Evolutionary conservation across 1,140 invertebrate genomes (phyloP).

Genomic region (silkworm (Bombyx mori)): DNA sequence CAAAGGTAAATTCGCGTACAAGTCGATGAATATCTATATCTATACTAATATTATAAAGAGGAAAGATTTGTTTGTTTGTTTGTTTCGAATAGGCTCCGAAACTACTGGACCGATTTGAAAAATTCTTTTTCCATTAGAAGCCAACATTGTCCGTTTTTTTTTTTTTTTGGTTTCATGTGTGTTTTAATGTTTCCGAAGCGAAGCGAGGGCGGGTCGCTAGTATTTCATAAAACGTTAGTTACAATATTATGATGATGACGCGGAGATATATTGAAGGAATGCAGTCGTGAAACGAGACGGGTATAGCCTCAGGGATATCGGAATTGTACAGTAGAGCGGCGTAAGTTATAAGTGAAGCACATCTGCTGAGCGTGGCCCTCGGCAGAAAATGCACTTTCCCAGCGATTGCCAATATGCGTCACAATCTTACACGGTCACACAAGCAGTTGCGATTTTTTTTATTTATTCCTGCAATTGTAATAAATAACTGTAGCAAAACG

Average conservation of each 20-base stretch:
- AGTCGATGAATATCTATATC: conserved; percentile 4
- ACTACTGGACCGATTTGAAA: no score
- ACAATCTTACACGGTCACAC: no score
- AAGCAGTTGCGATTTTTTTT: no score
- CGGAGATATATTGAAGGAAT: conserved; percentile 24
- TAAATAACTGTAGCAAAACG: no score
- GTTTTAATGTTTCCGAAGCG: no score
- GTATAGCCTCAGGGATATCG: conserved; percentile 35
- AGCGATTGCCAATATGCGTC: conserved; percentile 38
- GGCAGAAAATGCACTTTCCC: conserved; percentile 66
- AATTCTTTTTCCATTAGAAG: no score
- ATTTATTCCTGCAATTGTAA: no score
- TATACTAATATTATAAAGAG: no score
- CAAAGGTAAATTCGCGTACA: conserved; percentile 5
- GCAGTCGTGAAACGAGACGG: conserved; percentile 31
- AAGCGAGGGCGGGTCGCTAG: conserved; percentile 6
- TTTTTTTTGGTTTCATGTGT: no score
- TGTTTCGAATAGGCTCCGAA: no score
- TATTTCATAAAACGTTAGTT: conserved; percentile 15
- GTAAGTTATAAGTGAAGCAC: conserved; percentile 26
- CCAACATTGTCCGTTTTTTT: no score
- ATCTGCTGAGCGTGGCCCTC: conserved; percentile 32
- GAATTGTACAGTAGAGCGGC: conserved; percentile 64
- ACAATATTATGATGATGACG: conserved; percentile 18
- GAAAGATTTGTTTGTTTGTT: no score